These are phyloP conservation scores for Felis chaus DNA, from an alignment of 2,113 vertebrate genomes.

Conservation along the genomic window DNA sequence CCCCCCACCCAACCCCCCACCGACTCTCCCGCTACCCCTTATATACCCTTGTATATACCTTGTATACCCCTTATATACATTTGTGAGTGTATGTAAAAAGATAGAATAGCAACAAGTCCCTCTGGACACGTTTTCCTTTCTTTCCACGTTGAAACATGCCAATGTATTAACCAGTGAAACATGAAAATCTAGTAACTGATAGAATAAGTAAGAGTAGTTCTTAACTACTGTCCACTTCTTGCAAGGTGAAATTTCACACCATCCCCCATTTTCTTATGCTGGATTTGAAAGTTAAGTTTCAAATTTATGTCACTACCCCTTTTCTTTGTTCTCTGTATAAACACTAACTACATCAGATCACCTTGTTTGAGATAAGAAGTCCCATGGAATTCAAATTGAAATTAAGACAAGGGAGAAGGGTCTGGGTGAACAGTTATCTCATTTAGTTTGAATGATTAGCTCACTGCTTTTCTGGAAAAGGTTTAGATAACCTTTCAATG, in stretches of 20 bases:
- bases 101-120: background rate
- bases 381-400: background rate
- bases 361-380: background rate
- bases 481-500: background rate
- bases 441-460: background rate
- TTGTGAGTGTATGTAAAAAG: background rate
- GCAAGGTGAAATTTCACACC: background rate
- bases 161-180: background rate
- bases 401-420: background rate
- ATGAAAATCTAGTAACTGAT: background rate
- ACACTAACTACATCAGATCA: background rate
- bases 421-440: background rate
- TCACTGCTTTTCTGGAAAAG: background rate
- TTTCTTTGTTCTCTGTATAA: background rate
- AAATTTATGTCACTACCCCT: background rate
- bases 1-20: too few species aligned
- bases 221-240: background rate
- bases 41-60: too few species aligned
- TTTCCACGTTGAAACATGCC: too few species aligned
- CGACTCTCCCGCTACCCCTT: too few species aligned
- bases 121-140: background rate
- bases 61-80: background rate
- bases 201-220: background rate
- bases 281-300: background rate
- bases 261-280: background rate